Conservation (phyloP, 2,797 vertebrate species). For the Podargus strigoides region DNA sequence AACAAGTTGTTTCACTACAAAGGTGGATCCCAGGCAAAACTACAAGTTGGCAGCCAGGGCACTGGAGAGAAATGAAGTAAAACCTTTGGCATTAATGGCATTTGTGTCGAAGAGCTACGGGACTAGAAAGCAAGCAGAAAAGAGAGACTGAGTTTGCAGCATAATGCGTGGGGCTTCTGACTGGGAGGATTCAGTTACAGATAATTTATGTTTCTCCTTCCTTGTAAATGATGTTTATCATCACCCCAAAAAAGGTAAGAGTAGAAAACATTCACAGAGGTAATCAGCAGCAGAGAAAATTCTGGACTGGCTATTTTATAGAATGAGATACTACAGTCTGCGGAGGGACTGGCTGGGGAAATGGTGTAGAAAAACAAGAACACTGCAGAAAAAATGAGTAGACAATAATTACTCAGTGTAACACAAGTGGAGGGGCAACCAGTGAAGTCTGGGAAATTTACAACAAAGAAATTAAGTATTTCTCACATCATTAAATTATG, state of each 20-base stretch:
- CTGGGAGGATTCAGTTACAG: background rate
- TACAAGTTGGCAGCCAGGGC: background rate
- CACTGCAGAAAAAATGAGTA: background rate
- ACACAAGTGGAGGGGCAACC: background rate
- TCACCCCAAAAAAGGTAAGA: background rate
- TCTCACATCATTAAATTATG: background rate
- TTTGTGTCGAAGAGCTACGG: background rate
- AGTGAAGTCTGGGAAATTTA: background rate
- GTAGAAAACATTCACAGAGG: background rate
- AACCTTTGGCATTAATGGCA: background rate
- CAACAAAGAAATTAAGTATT: background rate
- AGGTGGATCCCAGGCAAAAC: background rate
- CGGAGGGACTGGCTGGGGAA: background rate
- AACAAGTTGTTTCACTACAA: background rate
- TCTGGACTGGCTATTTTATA: background rate
- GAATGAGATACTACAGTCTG: background rate
- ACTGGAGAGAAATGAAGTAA: background rate
- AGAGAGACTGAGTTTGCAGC: background rate
- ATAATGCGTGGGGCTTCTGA: background rate
- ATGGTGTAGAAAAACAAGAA: background rate
- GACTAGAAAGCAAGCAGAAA: background rate
- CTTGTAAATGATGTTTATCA: background rate
- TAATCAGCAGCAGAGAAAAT: accelerated
- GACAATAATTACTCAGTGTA: background rate
- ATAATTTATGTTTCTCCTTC: background rate